These are phyloP conservation scores for Stomatorhinus walkeri DNA, from an alignment of 2,797 vertebrate species.

Conservation along the genomic window DNA sequence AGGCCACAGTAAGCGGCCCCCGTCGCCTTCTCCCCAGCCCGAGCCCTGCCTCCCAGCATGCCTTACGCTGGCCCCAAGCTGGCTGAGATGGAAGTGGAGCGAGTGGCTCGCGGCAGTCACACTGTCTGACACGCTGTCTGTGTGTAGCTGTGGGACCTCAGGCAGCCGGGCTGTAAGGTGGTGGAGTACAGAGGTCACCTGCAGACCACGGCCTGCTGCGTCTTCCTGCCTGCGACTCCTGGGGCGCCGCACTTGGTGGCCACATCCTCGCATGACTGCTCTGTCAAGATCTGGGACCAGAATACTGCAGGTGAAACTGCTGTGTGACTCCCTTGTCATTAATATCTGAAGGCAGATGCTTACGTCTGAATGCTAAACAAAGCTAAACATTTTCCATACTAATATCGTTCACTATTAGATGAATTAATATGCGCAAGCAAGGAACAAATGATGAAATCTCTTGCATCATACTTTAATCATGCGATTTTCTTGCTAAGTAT, in stretches of 20 bases:
- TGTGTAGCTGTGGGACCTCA: conserved; percentile 83
- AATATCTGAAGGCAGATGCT: background rate
- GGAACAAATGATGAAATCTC: background rate
- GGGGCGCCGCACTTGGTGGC: conserved; percentile 58
- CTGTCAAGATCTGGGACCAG: conserved; percentile 82
- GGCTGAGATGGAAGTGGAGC: background rate
- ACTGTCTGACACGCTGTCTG: background rate
- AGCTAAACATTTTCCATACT: background rate
- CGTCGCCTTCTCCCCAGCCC: background rate
- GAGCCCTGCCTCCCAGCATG: background rate
- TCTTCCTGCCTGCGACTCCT: conserved; percentile 68
- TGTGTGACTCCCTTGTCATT: background rate
- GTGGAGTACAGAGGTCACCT: conserved; percentile 81
- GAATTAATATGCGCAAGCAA: background rate
- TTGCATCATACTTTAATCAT: background rate
- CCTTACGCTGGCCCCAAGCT: background rate
- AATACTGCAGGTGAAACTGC: conserved; percentile 74
- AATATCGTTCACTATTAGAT: background rate
- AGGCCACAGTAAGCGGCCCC: conserved; percentile 75
- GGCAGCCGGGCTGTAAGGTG: conserved; percentile 73
- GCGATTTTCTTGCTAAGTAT: background rate
- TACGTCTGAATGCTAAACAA: background rate
- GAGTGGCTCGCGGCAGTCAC: background rate
- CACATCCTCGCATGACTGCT: conserved; percentile 79
- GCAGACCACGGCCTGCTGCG: conserved; percentile 75